These are phyloP conservation scores for Caenorhabditis japonica DNA, from an alignment of 2,888 invertebrate species.

Conservation along the genomic window DNA sequence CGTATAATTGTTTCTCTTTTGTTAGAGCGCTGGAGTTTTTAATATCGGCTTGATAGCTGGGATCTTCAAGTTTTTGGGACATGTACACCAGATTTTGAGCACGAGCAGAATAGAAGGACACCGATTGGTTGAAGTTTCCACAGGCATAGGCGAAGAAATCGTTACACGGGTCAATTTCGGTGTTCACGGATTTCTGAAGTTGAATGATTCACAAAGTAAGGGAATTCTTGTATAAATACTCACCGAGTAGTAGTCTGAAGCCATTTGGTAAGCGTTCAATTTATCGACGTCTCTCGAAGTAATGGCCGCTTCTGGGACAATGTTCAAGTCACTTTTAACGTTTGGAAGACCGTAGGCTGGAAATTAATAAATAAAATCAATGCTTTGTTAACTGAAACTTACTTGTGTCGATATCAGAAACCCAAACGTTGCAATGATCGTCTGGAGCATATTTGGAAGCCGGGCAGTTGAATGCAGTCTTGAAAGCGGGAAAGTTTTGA, in stretches of 20 bases:
- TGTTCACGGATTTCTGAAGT: slow-evolving; percentile 60
- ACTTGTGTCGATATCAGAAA: slow-evolving; percentile 59
- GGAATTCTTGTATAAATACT: no score
- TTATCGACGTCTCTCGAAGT: slow-evolving; percentile 47
- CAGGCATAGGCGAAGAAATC: slow-evolving; percentile 74
- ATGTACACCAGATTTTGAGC: slow-evolving; percentile 56
- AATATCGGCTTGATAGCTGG: slow-evolving; percentile 56
- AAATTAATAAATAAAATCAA: neutral
- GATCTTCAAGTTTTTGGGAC: slow-evolving; percentile 58
- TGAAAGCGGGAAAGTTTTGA: slow-evolving; percentile 65
- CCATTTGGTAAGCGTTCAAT: slow-evolving; percentile 57
- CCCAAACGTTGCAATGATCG: slow-evolving; percentile 65
- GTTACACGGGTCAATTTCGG: slow-evolving; percentile 68
- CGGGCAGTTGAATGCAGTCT: slow-evolving; percentile 66
- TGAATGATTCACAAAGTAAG: no score
- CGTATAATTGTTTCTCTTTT: slow-evolving; percentile 58
- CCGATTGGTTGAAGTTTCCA: slow-evolving; percentile 58
- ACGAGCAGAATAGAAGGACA: slow-evolving; percentile 58
- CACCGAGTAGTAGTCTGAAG: slow-evolving; percentile 49
- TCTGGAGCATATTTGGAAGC: slow-evolving; percentile 57
- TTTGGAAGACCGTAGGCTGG: slow-evolving; percentile 52
- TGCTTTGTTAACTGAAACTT: slow-evolving; percentile 11
- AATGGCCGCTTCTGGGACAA: slow-evolving; percentile 49
- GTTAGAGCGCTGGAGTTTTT: slow-evolving; percentile 39
- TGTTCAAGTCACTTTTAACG: slow-evolving; percentile 53